Conservation (phyloP, 2,113 vertebrate species). For the Tautogolabrus adspersus region DNA sequence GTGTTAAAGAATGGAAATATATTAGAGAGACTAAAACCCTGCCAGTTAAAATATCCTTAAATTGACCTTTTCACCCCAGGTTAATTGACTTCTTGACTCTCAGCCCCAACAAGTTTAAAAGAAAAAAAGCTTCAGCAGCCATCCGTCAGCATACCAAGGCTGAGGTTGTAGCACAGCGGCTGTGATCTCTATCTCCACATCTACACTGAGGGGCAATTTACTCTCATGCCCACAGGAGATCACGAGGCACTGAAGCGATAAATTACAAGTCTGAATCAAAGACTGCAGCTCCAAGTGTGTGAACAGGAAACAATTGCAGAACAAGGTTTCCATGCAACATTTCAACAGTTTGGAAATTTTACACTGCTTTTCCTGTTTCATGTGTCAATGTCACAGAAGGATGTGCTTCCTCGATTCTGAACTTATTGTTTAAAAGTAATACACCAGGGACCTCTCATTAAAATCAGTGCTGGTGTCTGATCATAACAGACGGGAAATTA, state of each 20-base stretch:
- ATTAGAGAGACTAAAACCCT: not conserved
- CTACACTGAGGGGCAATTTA: conserved; percentile 56
- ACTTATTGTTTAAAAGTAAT: conserved; percentile 13
- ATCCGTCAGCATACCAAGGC: conserved; percentile 43
- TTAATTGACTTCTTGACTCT: conserved; percentile 41
- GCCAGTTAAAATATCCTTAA: conserved; percentile 6
- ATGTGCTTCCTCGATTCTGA: conserved; percentile 23
- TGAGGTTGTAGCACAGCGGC: conserved; percentile 32
- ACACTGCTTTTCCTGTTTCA: conserved; percentile 13
- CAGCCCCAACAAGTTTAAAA: not conserved
- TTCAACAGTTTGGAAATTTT: conserved; percentile 11
- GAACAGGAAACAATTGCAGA: conserved; percentile 57
- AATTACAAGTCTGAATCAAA: conserved; percentile 57
- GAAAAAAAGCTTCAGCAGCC: conserved; percentile 14
- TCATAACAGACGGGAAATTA: not conserved
- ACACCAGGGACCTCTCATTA: not conserved
- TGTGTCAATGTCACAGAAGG: conserved; percentile 42
- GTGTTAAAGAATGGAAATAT: not conserved
- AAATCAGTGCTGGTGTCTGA: not conserved
- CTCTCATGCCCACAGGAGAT: conserved; percentile 68
- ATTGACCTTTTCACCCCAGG: conserved; percentile 49
- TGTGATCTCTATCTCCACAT: conserved; percentile 68
- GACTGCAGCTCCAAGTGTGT: conserved; percentile 34
- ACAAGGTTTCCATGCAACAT: conserved; percentile 21
- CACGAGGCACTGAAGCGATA: conserved; percentile 32